Conservation (phyloP, 1,140 invertebrate genomes). For the Apocrypta bakeri region DNA sequence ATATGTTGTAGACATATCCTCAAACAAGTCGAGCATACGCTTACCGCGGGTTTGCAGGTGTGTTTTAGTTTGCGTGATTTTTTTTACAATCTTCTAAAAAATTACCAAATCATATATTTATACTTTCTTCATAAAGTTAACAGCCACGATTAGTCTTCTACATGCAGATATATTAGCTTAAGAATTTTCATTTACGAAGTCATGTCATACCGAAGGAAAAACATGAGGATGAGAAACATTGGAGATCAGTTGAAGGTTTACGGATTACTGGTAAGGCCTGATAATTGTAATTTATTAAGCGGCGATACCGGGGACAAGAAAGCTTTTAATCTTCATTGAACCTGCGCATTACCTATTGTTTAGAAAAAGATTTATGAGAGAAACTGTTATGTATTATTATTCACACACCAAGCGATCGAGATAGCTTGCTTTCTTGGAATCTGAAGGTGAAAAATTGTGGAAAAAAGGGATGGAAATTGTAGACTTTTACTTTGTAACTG, state of each 20-base stretch:
- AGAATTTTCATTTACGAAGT: not conserved
- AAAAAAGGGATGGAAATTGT: too few relatives aligned
- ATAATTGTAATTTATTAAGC: constrained; percentile 39
- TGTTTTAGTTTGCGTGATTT: too few relatives aligned
- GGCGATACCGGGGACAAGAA: constrained; percentile 10
- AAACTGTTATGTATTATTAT: not conserved
- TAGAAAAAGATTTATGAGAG: constrained; percentile 14
- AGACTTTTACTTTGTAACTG: too few relatives aligned
- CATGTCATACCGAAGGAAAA: not conserved
- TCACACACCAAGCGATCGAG: not conserved
- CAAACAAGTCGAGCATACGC: not conserved
- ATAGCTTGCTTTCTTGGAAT: too few relatives aligned
- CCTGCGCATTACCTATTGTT: not conserved
- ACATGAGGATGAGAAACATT: not conserved
- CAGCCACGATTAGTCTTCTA: not conserved
- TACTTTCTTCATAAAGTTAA: not conserved
- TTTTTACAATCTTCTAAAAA: too few relatives aligned
- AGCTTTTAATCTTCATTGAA: constrained; percentile 24
- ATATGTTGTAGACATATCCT: not conserved
- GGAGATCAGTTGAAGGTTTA: not conserved
- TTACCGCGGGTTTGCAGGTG: not conserved
- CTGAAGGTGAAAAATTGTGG: too few relatives aligned
- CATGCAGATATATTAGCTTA: not conserved
- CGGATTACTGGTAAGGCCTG: constrained; percentile 12
- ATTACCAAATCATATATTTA: too few relatives aligned